A percentile compares a stretch with the other conserved stretches of the same genome.
These are phyloP conservation scores for Cebidichthys violaceus DNA, from an alignment of 2,113 vertebrate species.

Conservation along the genomic window DNA sequence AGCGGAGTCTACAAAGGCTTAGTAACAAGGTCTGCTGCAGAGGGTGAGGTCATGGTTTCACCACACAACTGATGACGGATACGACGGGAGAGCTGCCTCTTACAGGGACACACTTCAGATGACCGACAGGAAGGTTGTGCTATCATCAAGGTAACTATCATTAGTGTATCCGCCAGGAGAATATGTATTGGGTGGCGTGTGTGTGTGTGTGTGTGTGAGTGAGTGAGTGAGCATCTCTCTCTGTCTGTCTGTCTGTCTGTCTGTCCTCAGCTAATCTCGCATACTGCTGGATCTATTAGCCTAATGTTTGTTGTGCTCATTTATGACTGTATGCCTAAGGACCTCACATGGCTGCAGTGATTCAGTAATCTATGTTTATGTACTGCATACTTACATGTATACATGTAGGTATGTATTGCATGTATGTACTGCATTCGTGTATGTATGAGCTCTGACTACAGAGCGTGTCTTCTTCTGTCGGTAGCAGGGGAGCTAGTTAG, in stretches of 20 bases:
- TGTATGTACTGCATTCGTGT: too few relatives aligned
- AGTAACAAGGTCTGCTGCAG: constrained; percentile 42
- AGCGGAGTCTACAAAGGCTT: constrained; percentile 64
- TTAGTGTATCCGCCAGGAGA: not conserved
- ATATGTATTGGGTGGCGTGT: not conserved
- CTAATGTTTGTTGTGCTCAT: not conserved
- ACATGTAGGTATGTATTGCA: not conserved
- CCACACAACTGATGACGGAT: constrained; percentile 24
- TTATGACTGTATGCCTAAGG: not conserved
- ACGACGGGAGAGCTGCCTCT: constrained; percentile 32
- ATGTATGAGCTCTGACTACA: not conserved
- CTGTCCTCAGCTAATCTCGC: not conserved
- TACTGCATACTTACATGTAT: not conserved
- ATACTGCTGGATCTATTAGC: not conserved
- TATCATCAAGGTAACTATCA: not conserved
- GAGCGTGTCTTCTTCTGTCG: not conserved
- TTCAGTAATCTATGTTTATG: not conserved
- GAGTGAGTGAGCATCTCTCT: not conserved
- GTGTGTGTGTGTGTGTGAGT: not conserved
- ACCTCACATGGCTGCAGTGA: not conserved
- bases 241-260: not conserved
- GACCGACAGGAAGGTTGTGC: constrained; percentile 35
- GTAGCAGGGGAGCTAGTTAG: not conserved
- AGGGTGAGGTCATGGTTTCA: constrained; percentile 48
- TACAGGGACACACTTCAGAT: constrained; percentile 14